Evolutionary conservation across 1,140 invertebrate species (phyloP), one percentile per base, ranked within the genome.

Genomic region (Polypedilum pembai): DNA sequence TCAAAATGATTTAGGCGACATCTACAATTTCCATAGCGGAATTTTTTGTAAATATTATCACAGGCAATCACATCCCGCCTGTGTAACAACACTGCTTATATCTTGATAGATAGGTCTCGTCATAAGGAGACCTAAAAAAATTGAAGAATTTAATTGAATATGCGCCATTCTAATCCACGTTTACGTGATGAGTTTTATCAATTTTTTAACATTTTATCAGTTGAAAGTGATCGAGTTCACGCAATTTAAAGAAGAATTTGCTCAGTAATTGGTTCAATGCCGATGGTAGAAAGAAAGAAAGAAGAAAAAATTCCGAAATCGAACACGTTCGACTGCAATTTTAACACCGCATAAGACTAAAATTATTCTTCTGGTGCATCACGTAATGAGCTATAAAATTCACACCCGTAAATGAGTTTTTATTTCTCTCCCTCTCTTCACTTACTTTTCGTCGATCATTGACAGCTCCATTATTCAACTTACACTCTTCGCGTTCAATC

Each of bases 341-440:
- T 56, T 56, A 56, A 56, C 45, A 56, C 45, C 15, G 45, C 45
- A 56, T 15, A 56, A 56, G 45, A n/a, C 45, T 5, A 33, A 33
- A 33, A 33, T 33, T 33, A 33, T 56, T 56, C 45, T 56, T 56
- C 45, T 56, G 45, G 10, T n/a, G 12, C 41, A 45, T 45, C 45
- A 56, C 45, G 45, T 56, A 56, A 56, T 56, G 45, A 56, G 45
- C 45, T 12, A 56, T 56, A 56, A 56, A 56, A 56, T 56, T 56
- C 45, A 56, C 45, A 56, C 45, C 45, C 45, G 45, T 15, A 56
- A 56, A 56, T 56, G 45, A 56, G 45, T n/a, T 56, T 56, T 56
- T 56, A n/a, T n/a, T n/a, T n/a, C n/a, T n/a, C n/a, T n/a, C n/a
- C n/a, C n/a, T 12, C 45, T 12, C 45, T 56, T 15, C 45, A n/a